These are phyloP conservation scores for Chlamydotis undulata DNA, from an alignment of 2,113 vertebrate species.

Conservation along the genomic window DNA sequence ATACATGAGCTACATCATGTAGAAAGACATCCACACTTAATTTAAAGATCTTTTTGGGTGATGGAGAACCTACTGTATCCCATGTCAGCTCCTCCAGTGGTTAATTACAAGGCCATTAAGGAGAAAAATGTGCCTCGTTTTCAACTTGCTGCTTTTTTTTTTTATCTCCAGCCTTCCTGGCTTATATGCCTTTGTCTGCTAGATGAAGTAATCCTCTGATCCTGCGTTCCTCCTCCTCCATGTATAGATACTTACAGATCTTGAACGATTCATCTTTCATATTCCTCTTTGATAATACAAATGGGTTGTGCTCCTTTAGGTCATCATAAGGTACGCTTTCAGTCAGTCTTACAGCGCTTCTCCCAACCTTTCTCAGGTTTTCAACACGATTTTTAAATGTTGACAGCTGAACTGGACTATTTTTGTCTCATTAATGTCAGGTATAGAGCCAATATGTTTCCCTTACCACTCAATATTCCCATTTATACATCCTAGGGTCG, in stretches of 20 bases:
- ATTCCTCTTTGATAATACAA: background rate
- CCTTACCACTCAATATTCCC: background rate
- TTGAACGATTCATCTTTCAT: background rate
- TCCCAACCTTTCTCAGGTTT: background rate
- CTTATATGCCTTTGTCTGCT: background rate
- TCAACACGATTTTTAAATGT: background rate
- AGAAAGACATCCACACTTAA: background rate
- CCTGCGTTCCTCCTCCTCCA: background rate
- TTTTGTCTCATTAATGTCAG: background rate
- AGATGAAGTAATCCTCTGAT: background rate
- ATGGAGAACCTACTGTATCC: conserved; percentile 32
- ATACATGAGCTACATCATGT: background rate
- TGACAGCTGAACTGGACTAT: background rate
- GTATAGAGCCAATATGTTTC: background rate
- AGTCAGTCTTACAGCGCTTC: background rate
- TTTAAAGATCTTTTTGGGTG: conserved; percentile 36
- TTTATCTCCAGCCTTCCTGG: background rate
- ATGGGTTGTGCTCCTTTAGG: background rate
- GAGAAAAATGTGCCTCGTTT: conserved; percentile 8
- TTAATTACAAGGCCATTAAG: conserved; percentile 51
- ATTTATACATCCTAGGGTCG: conserved; percentile 6
- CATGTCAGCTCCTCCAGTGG: background rate
- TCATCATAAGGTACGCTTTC: background rate
- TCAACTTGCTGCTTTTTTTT: background rate
- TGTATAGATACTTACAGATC: background rate